Conservation (phyloP, 1,140 invertebrate species). For the Drosophila erecta region DNA sequence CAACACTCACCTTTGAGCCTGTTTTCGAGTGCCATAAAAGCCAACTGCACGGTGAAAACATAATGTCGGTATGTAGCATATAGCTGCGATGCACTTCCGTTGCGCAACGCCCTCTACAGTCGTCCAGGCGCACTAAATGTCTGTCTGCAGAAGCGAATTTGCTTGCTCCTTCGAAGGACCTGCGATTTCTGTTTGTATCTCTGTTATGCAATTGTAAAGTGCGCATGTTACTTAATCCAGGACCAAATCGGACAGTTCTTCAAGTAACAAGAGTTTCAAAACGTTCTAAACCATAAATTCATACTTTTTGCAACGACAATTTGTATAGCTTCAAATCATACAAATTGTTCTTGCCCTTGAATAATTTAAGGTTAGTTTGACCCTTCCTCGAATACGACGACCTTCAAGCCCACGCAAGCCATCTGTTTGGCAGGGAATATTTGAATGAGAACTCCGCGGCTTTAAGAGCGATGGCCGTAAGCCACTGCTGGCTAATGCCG, state of each 20-base stretch:
- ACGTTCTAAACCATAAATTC: no score
- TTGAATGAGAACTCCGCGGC: conserved; percentile 21
- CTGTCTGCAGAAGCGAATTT: conserved; percentile 19
- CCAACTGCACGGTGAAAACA: conserved; percentile 35
- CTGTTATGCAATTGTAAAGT: conserved; percentile 15
- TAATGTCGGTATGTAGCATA: conserved; percentile 37
- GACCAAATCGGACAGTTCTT: neutral
- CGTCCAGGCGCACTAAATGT: conserved; percentile 40
- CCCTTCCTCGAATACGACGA: neutral
- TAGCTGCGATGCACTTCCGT: conserved; percentile 57
- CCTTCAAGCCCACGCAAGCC: conserved; percentile 1
- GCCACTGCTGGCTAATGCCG: conserved; percentile 31
- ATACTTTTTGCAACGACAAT: no score
- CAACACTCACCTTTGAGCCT: conserved; percentile 35
- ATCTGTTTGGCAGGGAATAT: conserved; percentile 7
- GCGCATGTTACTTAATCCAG: neutral
- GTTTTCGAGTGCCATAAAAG: conserved; percentile 56
- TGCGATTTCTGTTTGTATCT: conserved; percentile 9
- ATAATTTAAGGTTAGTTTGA: neutral
- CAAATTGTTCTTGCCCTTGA: no score
- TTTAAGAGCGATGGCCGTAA: conserved; percentile 37
- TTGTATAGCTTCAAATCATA: no score
- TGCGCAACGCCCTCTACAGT: conserved; percentile 55
- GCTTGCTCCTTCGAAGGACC: conserved; percentile 9
- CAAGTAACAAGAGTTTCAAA: no score